Base-by-base conservation (phyloP, 2,797 vertebrate species). In the Halcyon smyrnensis region DNA sequence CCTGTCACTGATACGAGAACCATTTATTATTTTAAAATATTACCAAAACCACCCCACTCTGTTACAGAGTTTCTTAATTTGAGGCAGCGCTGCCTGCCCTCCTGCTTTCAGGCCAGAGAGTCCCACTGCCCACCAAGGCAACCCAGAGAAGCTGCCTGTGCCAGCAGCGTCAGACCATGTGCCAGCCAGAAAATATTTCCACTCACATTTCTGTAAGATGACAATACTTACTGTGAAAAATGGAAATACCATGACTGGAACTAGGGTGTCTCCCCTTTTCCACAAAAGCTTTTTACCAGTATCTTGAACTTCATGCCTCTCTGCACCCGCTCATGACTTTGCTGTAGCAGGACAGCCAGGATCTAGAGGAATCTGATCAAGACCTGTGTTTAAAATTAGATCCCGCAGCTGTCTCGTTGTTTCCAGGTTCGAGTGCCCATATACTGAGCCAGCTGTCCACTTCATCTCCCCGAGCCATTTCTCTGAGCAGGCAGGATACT, bases 361-460 rank as follows among this genome's bases (percentile, higher is more conserved):
- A 82, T 60, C 89, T 60, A 85, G 41, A 51, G 57, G 15, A 70
- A 89, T 76, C 87, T 43, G 65, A 77, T 50, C 34, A 27, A 84
- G 70, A 91, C 41, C 87, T 87, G 32, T 68, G 92, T 97, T 96
- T 97, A 97, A 97, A 97, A 96, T 97, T 97, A 97, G 97, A 95
- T 60, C 62, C 39, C 89, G 94, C 97, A 97, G 95, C 97, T 97
- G 97, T 85, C 84, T 87, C 83, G 92, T 91, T 37, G 0, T 94
- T 95, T 96, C 91, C 12, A 8, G 74, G 86, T 88, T 95, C 93
- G 90, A 92, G 37, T 94, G 76, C 91, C 93, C 1, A 4, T 77
- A 28, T 43, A 74, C 78, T 74, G 68, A 74, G 41, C 77, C 94
- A 96, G 94, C 84, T 90, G 79, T 56, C 94, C 74, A 34, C 50